Percentiles rank a stretch among this genome's conserved stretches.
phyloP scores from a whole-genome alignment of 2,888 invertebrate species.

The Uloborus plumipes region DNA sequence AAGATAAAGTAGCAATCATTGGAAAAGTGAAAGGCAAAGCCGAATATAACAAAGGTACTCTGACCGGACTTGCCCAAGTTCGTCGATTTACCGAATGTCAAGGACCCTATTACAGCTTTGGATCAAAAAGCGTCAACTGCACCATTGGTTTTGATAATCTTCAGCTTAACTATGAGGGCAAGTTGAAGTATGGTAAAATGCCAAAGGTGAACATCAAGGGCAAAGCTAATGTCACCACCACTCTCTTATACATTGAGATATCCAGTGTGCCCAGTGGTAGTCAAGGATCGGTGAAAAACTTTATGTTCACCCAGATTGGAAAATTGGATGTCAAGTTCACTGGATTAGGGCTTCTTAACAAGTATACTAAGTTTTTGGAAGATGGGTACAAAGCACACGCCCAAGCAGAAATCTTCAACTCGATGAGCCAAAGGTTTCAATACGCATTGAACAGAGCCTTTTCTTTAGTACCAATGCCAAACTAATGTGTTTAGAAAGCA shows the following conservation, averaged over 20 bases:
- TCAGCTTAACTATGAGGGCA: slow-evolving; percentile 40
- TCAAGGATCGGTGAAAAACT: slow-evolving; percentile 20
- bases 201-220: slow-evolving; percentile 59
- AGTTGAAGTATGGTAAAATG: slow-evolving; percentile 57
- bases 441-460: slow-evolving; percentile 40
- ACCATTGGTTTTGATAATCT: slow-evolving; percentile 38
- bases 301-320: slow-evolving; percentile 42
- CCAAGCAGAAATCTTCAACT: slow-evolving; percentile 45
- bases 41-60: slow-evolving; percentile 32
- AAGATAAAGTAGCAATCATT: slow-evolving; percentile 50
- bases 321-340: slow-evolving; percentile 27
- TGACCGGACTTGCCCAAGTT: slow-evolving; percentile 35
- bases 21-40: slow-evolving; percentile 60
- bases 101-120: slow-evolving; percentile 51
- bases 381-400: slow-evolving; percentile 39
- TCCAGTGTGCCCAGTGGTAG: background rate
- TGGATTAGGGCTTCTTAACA: slow-evolving; percentile 57
- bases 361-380: slow-evolving; percentile 33
- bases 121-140: slow-evolving; percentile 45
- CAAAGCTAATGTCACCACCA: slow-evolving; percentile 43
- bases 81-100: slow-evolving; percentile 44
- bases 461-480: slow-evolving; percentile 38
- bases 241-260: slow-evolving; percentile 27
- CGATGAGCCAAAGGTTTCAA: slow-evolving; percentile 47
- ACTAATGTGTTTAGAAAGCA: slow-evolving; percentile 7